phyloP scores from a whole-genome alignment of 64 coral and sea anemone species.

The Porites lutea region DNA sequence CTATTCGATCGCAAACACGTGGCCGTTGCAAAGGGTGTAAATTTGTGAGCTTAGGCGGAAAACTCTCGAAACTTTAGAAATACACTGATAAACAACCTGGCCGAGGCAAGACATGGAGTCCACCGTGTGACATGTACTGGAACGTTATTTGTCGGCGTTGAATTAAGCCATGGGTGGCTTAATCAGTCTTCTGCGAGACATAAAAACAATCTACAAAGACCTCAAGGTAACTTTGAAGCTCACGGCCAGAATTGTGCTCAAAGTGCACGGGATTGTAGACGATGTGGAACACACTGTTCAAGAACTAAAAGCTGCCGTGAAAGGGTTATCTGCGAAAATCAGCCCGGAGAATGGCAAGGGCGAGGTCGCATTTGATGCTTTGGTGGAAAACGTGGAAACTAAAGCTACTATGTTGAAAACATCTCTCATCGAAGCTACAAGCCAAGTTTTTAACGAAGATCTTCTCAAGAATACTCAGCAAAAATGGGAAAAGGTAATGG shows the following conservation, averaged over 20 bases:
- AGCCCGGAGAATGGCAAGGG: neutral
- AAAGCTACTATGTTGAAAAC: slow-evolving; percentile 61
- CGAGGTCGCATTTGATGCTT: neutral
- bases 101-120: too few relatives aligned
- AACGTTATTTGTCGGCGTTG: neutral
- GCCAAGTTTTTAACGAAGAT: slow-evolving; percentile 53
- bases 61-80: too few relatives aligned
- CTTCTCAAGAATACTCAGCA: slow-evolving; percentile 47
- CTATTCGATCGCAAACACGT: too few relatives aligned
- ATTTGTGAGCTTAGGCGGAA: too few relatives aligned
- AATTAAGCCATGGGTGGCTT: slow-evolving; percentile 72
- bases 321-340: slow-evolving; percentile 51
- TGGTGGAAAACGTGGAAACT: slow-evolving; percentile 61
- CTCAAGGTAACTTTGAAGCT: slow-evolving; percentile 91
- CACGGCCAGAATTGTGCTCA: slow-evolving; percentile 85
- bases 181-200: slow-evolving; percentile 74
- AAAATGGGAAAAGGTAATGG: slow-evolving; percentile 33
- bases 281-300: slow-evolving; percentile 86
- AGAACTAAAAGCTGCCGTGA: slow-evolving; percentile 77
- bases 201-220: slow-evolving; percentile 81
- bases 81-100: too few relatives aligned
- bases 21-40: too few relatives aligned
- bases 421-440: slow-evolving; percentile 42
- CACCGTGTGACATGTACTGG: neutral
- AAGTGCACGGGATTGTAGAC: slow-evolving; percentile 88